Percentiles rank a stretch among this genome's conserved stretches.
Conservation (phyloP, 2,888 invertebrate genomes). For the Euphydryas editha region DNA sequence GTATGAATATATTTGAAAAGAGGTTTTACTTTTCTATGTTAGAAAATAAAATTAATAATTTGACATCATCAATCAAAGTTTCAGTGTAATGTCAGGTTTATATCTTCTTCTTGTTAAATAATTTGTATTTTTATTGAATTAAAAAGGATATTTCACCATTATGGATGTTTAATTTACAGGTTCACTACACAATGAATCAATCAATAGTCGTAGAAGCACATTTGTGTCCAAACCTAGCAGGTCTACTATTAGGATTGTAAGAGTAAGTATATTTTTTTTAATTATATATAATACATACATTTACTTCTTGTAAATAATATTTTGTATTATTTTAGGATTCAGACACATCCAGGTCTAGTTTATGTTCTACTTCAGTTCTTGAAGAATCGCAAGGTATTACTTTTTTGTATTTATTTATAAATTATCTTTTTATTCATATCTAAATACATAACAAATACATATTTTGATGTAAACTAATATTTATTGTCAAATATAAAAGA, state of each 20-base stretch:
- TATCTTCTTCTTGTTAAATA: slow-evolving; percentile 42
- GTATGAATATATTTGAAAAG: slow-evolving; percentile 36
- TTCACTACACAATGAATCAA: slow-evolving; percentile 78
- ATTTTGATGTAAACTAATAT: too few relatives aligned
- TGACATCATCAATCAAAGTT: slow-evolving; percentile 78
- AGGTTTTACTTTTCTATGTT: slow-evolving; percentile 9
- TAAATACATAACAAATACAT: too few relatives aligned
- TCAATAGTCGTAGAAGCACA: slow-evolving; percentile 73
- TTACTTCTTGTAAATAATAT: slow-evolving; percentile 9
- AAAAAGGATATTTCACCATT: slow-evolving; percentile 32
- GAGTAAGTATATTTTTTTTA: slow-evolving; percentile 55
- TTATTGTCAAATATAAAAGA: too few relatives aligned
- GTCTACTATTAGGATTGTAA: slow-evolving; percentile 72
- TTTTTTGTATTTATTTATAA: too few relatives aligned
- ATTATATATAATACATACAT: slow-evolving; percentile 13
- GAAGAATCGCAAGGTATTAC: slow-evolving; percentile 69
- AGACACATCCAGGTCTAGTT: slow-evolving; percentile 61
- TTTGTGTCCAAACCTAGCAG: slow-evolving; percentile 72
- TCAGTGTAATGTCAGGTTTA: slow-evolving; percentile 82
- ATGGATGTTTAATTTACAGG: slow-evolving; percentile 61
- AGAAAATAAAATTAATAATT: slow-evolving; percentile 45
- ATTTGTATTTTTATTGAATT: slow-evolving; percentile 36
- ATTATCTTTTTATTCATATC: background rate
- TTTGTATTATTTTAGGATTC: slow-evolving; percentile 60
- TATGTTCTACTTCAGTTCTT: slow-evolving; percentile 60